These are phyloP conservation scores for Oscheius sp. DNA, from an alignment of 2,888 invertebrate genomes.

Conservation along the genomic window DNA sequence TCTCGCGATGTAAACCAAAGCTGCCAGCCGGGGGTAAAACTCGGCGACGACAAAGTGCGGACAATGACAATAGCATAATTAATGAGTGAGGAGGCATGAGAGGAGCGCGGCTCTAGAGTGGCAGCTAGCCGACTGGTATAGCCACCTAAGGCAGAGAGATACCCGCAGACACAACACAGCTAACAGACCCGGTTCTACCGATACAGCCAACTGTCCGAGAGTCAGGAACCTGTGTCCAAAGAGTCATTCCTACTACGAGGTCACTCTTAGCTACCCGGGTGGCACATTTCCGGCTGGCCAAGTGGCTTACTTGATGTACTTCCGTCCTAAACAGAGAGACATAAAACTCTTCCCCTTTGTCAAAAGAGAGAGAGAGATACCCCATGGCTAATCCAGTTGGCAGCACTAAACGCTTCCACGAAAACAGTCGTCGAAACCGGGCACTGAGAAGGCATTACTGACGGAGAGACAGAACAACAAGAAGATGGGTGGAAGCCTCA, in stretches of 20 bases:
- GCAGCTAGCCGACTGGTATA: not conserved
- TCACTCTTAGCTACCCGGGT: constrained; percentile 21
- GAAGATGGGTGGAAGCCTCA: not conserved
- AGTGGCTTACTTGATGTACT: constrained; percentile 36
- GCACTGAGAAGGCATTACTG: not conserved
- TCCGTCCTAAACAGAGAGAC: constrained; percentile 10
- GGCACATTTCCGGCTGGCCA: constrained; percentile 35
- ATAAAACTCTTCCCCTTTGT: no score
- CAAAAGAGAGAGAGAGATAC: not conserved
- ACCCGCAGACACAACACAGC: constrained; percentile 21
- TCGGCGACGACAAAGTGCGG: constrained; percentile 27
- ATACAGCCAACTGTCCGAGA: not conserved
- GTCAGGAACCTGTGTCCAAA: not conserved
- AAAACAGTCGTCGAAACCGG: constrained; percentile 35
- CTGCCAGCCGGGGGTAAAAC: constrained; percentile 1
- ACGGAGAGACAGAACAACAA: not conserved
- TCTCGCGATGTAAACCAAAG: not conserved
- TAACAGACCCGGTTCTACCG: constrained; percentile 29
- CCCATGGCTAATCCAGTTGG: constrained; percentile 30
- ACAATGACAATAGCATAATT: constrained; percentile 31
- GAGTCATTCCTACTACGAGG: not conserved
- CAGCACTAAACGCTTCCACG: constrained; percentile 23
- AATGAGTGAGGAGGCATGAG: constrained; percentile 5
- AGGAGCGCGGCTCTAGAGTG: not conserved
- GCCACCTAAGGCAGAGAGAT: constrained; percentile 2